phyloP scores from a whole-genome alignment of 2,797 vertebrate genomes.

The Hephaestus fuliginosus region DNA sequence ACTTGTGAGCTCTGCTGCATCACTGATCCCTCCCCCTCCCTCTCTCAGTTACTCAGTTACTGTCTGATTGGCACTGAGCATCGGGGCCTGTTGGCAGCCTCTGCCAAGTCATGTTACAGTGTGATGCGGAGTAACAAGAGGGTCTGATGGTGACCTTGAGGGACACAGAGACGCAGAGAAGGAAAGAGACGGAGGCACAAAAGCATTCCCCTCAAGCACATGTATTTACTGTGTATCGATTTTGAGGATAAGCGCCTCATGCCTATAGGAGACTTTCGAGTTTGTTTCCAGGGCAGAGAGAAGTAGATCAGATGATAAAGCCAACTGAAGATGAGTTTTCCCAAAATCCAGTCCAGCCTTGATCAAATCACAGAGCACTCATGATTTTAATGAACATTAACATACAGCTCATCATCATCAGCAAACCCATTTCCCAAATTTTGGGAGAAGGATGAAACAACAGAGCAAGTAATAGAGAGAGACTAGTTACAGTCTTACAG shows the following conservation, averaged over 20 bases:
- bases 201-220: neutral
- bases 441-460: neutral
- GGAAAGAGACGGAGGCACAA: neutral
- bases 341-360: neutral
- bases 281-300: too few species aligned
- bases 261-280: too few species aligned
- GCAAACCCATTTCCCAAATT: too few species aligned
- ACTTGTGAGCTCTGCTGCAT: neutral
- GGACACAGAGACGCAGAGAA: neutral
- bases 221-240: neutral
- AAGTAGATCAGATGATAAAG: too few species aligned
- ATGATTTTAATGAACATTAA: neutral
- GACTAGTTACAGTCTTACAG: neutral
- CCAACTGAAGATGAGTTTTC: neutral
- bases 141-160: constrained; percentile 6
- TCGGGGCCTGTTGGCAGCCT: constrained; percentile 1
- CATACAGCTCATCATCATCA: neutral
- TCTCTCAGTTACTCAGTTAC: constrained; percentile 4
- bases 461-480: neutral
- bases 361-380: neutral
- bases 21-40: neutral
- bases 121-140: neutral
- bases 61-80: constrained; percentile 17
- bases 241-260: neutral
- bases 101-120: neutral